Conservation (phyloP, 92 coral and sea anemone genomes). For the Scolanthus callimorphus region DNA sequence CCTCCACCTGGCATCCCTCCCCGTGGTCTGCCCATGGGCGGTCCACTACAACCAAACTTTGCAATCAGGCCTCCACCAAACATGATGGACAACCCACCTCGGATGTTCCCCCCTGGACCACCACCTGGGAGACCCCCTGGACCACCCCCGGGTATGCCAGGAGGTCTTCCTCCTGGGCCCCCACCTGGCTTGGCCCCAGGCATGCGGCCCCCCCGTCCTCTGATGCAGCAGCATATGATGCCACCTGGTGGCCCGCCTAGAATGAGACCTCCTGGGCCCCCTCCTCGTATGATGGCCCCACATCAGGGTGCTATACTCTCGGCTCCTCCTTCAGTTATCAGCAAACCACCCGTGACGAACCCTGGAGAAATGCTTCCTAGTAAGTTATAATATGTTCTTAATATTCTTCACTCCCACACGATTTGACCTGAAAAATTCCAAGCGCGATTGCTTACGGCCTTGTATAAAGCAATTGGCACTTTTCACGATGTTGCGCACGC, state of each 20-base stretch:
- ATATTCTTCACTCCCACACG: too few relatives aligned
- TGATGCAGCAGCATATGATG: slow-evolving; percentile 83
- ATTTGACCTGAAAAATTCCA: too few relatives aligned
- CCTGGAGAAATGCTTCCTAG: too few relatives aligned
- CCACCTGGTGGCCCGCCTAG: slow-evolving; percentile 80
- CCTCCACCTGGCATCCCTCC: slow-evolving; percentile 55
- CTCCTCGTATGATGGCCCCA: slow-evolving; percentile 79
- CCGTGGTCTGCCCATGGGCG: slow-evolving; percentile 58
- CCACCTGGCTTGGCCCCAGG: slow-evolving; percentile 88
- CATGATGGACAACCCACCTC: slow-evolving; percentile 64
- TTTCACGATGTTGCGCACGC: too few relatives aligned
- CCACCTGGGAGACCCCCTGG: slow-evolving; percentile 90
- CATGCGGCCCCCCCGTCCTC: slow-evolving; percentile 83
- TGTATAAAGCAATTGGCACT: too few relatives aligned
- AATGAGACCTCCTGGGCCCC: slow-evolving; percentile 86
- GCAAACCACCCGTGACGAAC: slow-evolving; percentile 69
- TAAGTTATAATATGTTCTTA: too few relatives aligned
- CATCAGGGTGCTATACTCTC: slow-evolving; percentile 95
- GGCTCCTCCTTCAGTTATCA: slow-evolving; percentile 95
- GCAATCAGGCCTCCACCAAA: slow-evolving; percentile 75
- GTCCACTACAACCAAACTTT: slow-evolving; percentile 88
- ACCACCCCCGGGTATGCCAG: slow-evolving; percentile 91
- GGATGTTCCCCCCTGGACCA: slow-evolving; percentile 98
- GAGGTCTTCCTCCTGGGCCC: slow-evolving; percentile 60
- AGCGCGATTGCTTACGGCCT: too few relatives aligned